Evolutionary conservation across 2,888 invertebrate genomes (phyloP).

Genomic region (Seira musarum): DNA sequence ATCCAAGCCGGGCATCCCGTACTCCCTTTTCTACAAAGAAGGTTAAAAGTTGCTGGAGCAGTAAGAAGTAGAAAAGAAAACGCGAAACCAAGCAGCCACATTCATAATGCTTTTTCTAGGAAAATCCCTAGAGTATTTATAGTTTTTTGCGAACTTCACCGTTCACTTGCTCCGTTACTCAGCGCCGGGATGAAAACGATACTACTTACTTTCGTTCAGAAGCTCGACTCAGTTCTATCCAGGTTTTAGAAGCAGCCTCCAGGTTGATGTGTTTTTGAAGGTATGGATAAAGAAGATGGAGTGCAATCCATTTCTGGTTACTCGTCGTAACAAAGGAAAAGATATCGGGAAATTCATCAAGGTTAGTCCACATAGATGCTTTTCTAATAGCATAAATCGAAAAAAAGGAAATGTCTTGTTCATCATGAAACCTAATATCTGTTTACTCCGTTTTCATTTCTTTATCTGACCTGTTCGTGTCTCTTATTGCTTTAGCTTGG

Average conservation of each 20-base stretch:
- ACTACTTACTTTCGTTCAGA: not conserved
- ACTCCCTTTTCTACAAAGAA: slow-evolving; percentile 1
- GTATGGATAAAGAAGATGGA: slow-evolving; percentile 34
- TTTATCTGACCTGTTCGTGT: not conserved
- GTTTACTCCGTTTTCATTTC: not conserved
- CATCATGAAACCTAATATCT: not conserved
- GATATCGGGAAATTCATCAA: slow-evolving; percentile 31
- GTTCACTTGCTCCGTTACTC: slow-evolving; percentile 3
- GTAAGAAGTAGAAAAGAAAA: not conserved
- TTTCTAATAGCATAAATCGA: no score
- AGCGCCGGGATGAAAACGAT: not conserved
- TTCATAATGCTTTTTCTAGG: slow-evolving; percentile 8
- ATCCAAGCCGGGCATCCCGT: not conserved
- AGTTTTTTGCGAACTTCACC: not conserved
- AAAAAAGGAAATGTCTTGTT: not conserved
- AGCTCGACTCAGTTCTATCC: not conserved
- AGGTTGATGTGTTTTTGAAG: slow-evolving; percentile 10
- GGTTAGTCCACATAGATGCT: slow-evolving; percentile 9
- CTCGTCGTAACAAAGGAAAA: not conserved
- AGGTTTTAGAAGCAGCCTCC: not conserved
- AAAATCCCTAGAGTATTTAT: slow-evolving; percentile 26
- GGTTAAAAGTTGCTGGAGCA: not conserved
- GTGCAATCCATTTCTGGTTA: slow-evolving; percentile 42
- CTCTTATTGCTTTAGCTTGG: not conserved
- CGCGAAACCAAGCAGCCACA: slow-evolving; percentile 12